Conservation (phyloP, 2,888 invertebrate genomes). For the Phymatocera aterrima region DNA sequence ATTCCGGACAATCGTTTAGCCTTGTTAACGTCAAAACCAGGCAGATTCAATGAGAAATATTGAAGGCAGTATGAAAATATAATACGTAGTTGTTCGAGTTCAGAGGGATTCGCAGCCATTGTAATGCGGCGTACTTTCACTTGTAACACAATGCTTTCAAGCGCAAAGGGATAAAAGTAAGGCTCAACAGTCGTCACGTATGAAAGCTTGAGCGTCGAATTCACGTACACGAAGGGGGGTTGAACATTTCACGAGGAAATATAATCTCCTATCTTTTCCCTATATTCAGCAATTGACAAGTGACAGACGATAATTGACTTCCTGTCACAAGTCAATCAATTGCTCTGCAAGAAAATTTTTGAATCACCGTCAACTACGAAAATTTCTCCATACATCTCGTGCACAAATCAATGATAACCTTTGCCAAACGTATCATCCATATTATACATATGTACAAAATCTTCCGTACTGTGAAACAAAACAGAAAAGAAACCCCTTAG, state of each 20-base stretch:
- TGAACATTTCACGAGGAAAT: neutral
- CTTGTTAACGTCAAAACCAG: constrained; percentile 2
- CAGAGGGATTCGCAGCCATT: neutral
- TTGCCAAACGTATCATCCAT: neutral
- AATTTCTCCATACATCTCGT: neutral
- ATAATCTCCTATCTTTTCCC: neutral
- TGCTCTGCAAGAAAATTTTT: neutral
- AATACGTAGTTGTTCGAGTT: neutral
- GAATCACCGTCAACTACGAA: neutral
- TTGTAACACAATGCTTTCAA: constrained; percentile 15
- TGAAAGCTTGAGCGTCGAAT: neutral
- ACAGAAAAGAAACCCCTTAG: too few relatives aligned
- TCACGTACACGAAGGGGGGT: neutral
- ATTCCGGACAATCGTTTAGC: constrained; percentile 1
- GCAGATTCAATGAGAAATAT: constrained; percentile 12
- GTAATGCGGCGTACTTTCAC: constrained; percentile 11
- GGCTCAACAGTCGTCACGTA: constrained; percentile 5
- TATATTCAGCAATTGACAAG: neutral
- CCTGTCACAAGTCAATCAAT: constrained; percentile 10
- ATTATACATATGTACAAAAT: too few relatives aligned
- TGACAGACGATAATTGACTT: neutral
- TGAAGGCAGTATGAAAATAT: neutral
- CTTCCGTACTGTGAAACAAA: too few relatives aligned
- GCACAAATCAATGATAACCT: neutral
- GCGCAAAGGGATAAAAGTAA: neutral